Conservation (phyloP, 2,113 vertebrate species). For the Dasyurus viverrinus region DNA sequence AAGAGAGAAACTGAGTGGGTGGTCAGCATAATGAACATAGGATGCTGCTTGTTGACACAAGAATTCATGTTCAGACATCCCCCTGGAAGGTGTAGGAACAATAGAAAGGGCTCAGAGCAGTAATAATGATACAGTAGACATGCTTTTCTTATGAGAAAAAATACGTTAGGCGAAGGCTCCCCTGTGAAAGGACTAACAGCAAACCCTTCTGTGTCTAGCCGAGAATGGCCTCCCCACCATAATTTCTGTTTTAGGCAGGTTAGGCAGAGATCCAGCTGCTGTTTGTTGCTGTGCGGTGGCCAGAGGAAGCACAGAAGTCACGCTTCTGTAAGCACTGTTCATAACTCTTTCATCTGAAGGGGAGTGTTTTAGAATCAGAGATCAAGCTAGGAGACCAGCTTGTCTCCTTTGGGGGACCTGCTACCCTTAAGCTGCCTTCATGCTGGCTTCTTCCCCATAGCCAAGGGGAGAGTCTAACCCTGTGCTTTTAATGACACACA, state of each 20-base stretch:
- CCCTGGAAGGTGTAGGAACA: slow-evolving; percentile 11
- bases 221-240: neutral
- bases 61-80: slow-evolving; percentile 20
- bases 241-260: neutral
- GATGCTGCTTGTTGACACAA: neutral
- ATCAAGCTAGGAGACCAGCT: neutral
- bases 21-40: neutral
- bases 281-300: neutral
- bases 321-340: neutral
- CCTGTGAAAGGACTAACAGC: neutral
- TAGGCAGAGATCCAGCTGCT: neutral
- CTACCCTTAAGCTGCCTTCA: neutral
- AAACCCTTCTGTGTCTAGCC: neutral
- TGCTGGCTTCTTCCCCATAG: neutral
- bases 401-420: neutral
- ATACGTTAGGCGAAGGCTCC: neutral
- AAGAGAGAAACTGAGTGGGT: neutral
- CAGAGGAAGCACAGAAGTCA: neutral
- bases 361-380: neutral
- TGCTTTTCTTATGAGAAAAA: slow-evolving; percentile 19
- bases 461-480: neutral
- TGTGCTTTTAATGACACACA: neutral
- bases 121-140: neutral
- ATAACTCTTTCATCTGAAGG: neutral
- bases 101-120: neutral